These are phyloP conservation scores for Microplitis mediator DNA, from an alignment of 1,140 invertebrate species.

Conservation along the genomic window DNA sequence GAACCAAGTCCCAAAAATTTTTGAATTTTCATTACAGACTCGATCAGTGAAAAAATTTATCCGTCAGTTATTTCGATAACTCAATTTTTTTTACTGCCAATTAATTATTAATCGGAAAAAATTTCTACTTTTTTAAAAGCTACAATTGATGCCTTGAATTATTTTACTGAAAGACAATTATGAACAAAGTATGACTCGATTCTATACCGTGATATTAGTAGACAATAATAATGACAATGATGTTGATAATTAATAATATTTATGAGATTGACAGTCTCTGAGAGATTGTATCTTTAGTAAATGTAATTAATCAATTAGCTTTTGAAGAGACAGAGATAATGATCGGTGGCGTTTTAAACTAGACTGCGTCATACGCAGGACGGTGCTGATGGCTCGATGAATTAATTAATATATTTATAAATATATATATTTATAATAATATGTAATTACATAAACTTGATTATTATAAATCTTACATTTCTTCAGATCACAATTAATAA, in stretches of 20 bases:
- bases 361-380: slow-evolving; percentile 33
- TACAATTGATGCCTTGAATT: too few relatives aligned
- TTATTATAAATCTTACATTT: background rate
- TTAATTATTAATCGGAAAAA: background rate
- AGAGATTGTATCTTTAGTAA: too few relatives aligned
- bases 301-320: too few relatives aligned
- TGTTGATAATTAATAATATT: too few relatives aligned
- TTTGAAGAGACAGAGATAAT: slow-evolving; percentile 3
- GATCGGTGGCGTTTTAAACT: slow-evolving; percentile 8
- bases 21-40: background rate
- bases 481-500: background rate
- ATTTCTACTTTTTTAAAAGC: too few relatives aligned
- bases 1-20: background rate
- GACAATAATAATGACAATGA: background rate
- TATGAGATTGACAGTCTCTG: too few relatives aligned
- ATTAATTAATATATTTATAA: slow-evolving; percentile 14
- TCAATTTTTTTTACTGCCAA: background rate
- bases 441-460: background rate
- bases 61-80: too few relatives aligned
- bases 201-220: too few relatives aligned
- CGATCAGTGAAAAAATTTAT: background rate
- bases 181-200: too few relatives aligned
- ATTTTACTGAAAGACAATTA: too few relatives aligned
- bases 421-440: background rate
- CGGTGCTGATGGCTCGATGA: slow-evolving; percentile 28